Base-by-base conservation (phyloP, 2,888 invertebrate species). In the Helicoverpa assulta region DNA sequence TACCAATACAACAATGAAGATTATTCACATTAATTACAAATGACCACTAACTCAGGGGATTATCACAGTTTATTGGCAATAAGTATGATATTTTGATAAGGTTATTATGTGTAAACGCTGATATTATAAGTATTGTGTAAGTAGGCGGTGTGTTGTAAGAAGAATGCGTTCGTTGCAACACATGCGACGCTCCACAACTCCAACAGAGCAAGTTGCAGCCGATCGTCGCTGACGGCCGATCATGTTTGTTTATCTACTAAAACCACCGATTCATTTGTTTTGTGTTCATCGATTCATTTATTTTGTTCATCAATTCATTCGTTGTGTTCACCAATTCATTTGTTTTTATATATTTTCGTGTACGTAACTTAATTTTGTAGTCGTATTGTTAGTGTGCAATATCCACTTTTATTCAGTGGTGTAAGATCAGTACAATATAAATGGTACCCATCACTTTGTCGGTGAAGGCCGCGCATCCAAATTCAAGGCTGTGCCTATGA, bases 131-230 rank as follows among this genome's bases (percentile, higher is more conserved):
- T 67, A 70, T 80, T 73, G 77, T 69, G 81, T 78, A 83, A 76
- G 72, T 57, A 71, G 66, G 63, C 60, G 63, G 66, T 70, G 77
- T 89, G 85, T 87, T 77, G 87, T 86, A 90, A 87, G 70, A 82
- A 85, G 86, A 88, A 88, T 88, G 88, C 83, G 78, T 85, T 80
- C 83, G 81, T 89, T 89, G 85, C 87, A 82, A 86, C 82, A 86
- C 77, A 60, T 58, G 73, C 61, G 63, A 65, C 67, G 75, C 63
- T 77, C 53, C 68, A 76, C 57, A 55, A 71, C 80, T 74, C 43
- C 50, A 58, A 65, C 73, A 54, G 67, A 74, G 70, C 74, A 67
- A 56, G 65, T 76, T 77, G 76, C 71, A 78, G 77, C 78, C 60
- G 68, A 71, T 83, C 67, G 58, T 52, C 68, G 60, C 56, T 74